Evolutionary conservation across 2,797 vertebrate species (phyloP), one percentile per base, ranked within the genome.

Genomic region (Coregonus suidteri): DNA sequence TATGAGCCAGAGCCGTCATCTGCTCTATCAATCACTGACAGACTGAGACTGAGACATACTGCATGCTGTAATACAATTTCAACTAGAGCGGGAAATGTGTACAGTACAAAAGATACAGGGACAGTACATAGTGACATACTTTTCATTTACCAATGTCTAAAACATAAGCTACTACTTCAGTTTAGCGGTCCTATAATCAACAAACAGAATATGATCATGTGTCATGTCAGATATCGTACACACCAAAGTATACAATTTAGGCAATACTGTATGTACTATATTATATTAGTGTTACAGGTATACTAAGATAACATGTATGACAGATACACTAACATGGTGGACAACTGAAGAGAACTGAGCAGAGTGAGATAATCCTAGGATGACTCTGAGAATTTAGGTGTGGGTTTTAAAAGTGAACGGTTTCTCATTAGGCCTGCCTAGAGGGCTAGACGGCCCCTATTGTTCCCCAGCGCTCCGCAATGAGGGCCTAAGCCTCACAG

Each of bases 21-120:
- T 75, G 53, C 31, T 69, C 78, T 86, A 89, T 89, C 89, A 91
- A 83, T 91, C 86, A 90, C 79, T 85, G 83, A 89, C 89, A 84
- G 82, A 71, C 81, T 62, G 74, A 53, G 70, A 52, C 7, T 0
- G 41, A 47, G 9, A 47, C 41, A 13, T 47, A 47, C 41, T 47
- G 9, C 41, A n/a, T 37, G 68, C 68, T n/a, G n/a, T 53, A 31
- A 71, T 11, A 52, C n/a, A 72, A 25, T 31, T 13, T 54, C 1
- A 15, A 41, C 4, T 11, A 54, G 25, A 54, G 20, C 13, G 41
- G 13, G 20, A 71, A 54, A 54, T 31, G 52, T 31, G 13, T 18
- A 53, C 20, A 18, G 18, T 59, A 53, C 20, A 53, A 14, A 47
- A 3, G 16, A 31, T 25, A 25, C 20, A 65, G 9, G 62, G 62